Conservation (phyloP, 2,797 vertebrate species). For the Sitta carolinensis region DNA sequence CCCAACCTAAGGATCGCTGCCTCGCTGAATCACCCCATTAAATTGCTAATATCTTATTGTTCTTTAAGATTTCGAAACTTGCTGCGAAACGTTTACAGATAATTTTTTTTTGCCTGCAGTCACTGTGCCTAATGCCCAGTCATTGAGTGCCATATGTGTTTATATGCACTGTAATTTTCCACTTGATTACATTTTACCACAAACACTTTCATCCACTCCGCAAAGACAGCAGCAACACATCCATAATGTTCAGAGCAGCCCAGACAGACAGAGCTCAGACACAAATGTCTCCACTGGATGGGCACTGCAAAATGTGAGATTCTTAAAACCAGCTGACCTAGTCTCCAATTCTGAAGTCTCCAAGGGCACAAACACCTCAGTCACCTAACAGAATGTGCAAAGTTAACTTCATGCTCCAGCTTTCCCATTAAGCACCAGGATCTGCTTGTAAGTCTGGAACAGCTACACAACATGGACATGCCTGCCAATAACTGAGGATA, state of each 20-base stretch:
- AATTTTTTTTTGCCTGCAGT: conserved; percentile 79
- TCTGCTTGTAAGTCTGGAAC: not conserved
- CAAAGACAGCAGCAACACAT: conserved; percentile 73
- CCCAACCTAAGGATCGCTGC: conserved; percentile 70
- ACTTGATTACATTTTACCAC: conserved; percentile 81
- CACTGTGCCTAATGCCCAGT: conserved; percentile 79
- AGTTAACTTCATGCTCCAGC: not conserved
- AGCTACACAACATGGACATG: not conserved
- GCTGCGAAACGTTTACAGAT: conserved; percentile 78
- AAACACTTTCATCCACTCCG: conserved; percentile 74
- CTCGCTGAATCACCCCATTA: conserved; percentile 76
- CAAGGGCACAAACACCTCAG: not conserved
- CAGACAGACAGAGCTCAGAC: conserved; percentile 52
- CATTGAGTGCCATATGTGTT: conserved; percentile 80
- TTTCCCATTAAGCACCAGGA: not conserved
- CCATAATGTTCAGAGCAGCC: conserved; percentile 68
- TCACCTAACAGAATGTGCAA: not conserved
- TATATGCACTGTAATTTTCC: conserved; percentile 80
- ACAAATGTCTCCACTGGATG: not conserved
- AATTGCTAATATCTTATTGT: conserved; percentile 80
- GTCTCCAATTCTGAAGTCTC: not conserved
- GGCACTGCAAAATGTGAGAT: not conserved
- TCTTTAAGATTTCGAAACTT: conserved; percentile 78
- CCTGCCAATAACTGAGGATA: not conserved
- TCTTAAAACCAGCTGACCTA: not conserved